These are phyloP conservation scores for Pipa parva DNA, from an alignment of 2,113 vertebrate genomes.

Conservation along the genomic window DNA sequence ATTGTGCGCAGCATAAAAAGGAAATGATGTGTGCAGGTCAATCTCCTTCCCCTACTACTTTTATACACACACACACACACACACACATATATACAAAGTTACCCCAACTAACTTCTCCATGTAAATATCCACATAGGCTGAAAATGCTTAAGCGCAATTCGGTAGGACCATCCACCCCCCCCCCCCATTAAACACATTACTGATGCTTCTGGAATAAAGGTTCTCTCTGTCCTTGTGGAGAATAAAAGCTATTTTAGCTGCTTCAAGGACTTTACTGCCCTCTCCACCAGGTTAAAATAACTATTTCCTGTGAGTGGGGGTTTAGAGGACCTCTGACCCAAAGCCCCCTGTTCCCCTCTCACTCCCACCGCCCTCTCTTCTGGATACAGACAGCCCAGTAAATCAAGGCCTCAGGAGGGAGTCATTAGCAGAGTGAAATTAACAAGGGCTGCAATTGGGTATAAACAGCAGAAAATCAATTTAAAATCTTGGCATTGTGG, in stretches of 20 bases:
- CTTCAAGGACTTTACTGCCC: slow-evolving; percentile 47
- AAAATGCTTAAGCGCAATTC: no score
- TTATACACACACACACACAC: no score
- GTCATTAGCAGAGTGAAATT: slow-evolving; percentile 49
- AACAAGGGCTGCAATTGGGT: slow-evolving; percentile 46
- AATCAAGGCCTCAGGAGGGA: slow-evolving; percentile 48
- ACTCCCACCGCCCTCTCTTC: slow-evolving; percentile 49
- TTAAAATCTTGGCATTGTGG: no score
- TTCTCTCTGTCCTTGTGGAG: not conserved
- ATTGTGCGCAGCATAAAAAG: no score
- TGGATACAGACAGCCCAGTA: slow-evolving; percentile 45
- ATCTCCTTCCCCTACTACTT: no score
- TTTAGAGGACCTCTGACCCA: slow-evolving; percentile 54
- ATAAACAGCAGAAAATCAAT: no score
- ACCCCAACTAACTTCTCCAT: no score
- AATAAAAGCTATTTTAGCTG: slow-evolving; percentile 17
- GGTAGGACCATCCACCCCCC: no score
- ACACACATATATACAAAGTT: no score
- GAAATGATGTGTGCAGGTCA: no score
- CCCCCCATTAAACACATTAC: not conserved
- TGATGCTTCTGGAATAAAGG: slow-evolving; percentile 1
- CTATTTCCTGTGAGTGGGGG: slow-evolving; percentile 76
- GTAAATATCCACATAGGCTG: no score
- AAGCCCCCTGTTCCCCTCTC: slow-evolving; percentile 48
- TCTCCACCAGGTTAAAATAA: slow-evolving; percentile 84